These are phyloP conservation scores for Lasiurus borealis DNA, from an alignment of 2,113 vertebrate species.

Conservation along the genomic window DNA sequence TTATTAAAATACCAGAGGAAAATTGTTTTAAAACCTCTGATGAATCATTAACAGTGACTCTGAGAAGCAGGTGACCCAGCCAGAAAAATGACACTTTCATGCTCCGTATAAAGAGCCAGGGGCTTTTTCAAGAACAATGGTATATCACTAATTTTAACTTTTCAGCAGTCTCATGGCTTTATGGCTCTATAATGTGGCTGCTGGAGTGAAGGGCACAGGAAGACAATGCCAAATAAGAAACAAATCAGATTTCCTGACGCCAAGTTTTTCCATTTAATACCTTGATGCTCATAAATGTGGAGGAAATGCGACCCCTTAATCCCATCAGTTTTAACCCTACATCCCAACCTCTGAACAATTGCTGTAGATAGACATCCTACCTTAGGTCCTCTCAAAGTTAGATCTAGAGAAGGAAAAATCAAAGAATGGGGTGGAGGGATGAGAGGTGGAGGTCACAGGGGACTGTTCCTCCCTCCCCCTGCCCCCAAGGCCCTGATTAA, in stretches of 20 bases:
- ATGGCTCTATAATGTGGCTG: not conserved
- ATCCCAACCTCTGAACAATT: not conserved
- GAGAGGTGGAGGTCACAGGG: accelerated
- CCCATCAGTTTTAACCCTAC: not conserved
- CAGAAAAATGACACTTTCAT: constrained; percentile 42
- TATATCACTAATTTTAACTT: not conserved
- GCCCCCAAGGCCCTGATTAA: not conserved
- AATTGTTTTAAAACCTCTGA: not conserved
- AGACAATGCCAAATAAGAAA: not conserved
- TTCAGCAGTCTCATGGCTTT: not conserved
- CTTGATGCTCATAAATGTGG: not conserved
- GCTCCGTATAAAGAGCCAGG: not conserved
- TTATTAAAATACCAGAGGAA: not conserved
- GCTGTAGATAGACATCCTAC: not conserved
- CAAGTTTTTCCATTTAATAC: not conserved
- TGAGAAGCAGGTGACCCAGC: not conserved
- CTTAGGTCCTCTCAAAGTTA: not conserved
- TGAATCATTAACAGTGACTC: not conserved
- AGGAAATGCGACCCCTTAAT: not conserved
- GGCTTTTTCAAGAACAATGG: constrained; percentile 12
- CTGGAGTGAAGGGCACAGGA: not conserved
- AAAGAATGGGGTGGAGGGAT: not conserved
- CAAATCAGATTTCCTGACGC: not conserved
- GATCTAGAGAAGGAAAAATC: not conserved
- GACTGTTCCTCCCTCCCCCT: not conserved